Base-by-base conservation (phyloP, 2,113 vertebrate species). In the Bubalus kerabau region DNA sequence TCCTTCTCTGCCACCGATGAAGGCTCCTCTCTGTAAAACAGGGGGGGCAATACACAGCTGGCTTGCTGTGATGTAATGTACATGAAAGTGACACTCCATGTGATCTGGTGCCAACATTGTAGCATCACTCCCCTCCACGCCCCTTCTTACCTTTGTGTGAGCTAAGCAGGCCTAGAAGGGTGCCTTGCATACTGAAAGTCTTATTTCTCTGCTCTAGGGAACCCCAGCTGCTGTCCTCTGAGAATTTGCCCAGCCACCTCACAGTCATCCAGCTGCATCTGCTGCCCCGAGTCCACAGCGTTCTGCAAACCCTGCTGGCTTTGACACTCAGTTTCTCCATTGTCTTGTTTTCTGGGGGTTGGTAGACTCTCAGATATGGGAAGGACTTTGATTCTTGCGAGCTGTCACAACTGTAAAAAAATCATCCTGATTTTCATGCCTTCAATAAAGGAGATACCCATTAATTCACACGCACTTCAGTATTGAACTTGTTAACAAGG, bases 111-210 rank as follows among this genome's bases (percentile, higher is more conserved):
- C 88, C 36, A 32, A 5, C 76, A 6, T 0, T 28, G 23, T 4
- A 7, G 28, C 17, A 11, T 30, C 13, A 7, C 30, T 76, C 14
- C 30, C 36, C 6, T 64, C 32, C 6, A 6, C 0, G 0, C 3
- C 12, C 13, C 50, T 67, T 32, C 4, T 40, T 32, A 48, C 26
- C 9, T 40, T 17, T 92, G 11, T 21, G 13, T 36, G 11, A n/a
- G 17, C 52, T 46, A 52, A 36, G 57, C 36, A n/a, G 28, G 19
- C 23, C 28, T 24, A 24, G 23, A 48, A 46, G 46, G 28, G 14
- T 16, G 26, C 30, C 84, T 83, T 26, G 7, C 2, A 6, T 9
- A 32, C 26, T 87, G 83, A 60, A 60, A 40, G 17, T 28, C 21
- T 56, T 3, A 7, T n/a, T 84, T 92, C 87, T 96, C 17, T 86